Base-by-base conservation (phyloP, 2,113 vertebrate genomes). In the Tringa solitaria region DNA sequence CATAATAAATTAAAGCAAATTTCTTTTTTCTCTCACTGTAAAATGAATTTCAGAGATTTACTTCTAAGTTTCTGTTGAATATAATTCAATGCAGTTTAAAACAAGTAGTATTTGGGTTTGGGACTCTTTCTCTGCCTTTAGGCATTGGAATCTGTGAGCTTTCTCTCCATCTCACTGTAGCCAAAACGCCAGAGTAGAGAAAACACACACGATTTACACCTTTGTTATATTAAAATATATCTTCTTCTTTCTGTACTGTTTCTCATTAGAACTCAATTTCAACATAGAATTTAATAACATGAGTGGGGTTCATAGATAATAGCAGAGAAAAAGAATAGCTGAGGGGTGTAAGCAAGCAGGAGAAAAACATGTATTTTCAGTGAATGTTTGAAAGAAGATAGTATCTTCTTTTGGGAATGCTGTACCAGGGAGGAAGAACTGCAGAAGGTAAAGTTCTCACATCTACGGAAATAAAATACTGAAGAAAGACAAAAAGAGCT, bases 221-320 rank as follows among this genome's bases (percentile, higher is more conserved):
- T 65, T 79, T 73, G 53, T 65, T 69, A 79, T 60, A 39, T 41
- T 82, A 82, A 84, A 81, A 75, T 33, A 27, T 17, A 46, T 48
- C 51, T 72, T 86, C 46, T n/a, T 78, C 48, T 90, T 91, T 86
- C 39, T 74, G 39, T 28, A 87, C 14, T 1, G 3, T 92, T 95
- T 90, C 41, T 81, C 53, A 78, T 91, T 89, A 84, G 89, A 91
- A 92, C 56, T 83, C 35, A 27, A 37, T 89, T 94, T 96, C 74
- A 65, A 65, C 50, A 63, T 0, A 53, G 28, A 95, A 75, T 89
- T 84, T 79, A 82, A 50, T 81, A 89, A 78, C 21, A 13, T 43
- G 23, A 73, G 61, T 41, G 54, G 32, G 18, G 61, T 73, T 93
- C 76, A 64, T 30, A 72, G 70, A 57, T 70, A 91, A 85, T 24